phyloP scores from a whole-genome alignment of 2,113 vertebrate genomes.

The Tachuris rubrigastra region DNA sequence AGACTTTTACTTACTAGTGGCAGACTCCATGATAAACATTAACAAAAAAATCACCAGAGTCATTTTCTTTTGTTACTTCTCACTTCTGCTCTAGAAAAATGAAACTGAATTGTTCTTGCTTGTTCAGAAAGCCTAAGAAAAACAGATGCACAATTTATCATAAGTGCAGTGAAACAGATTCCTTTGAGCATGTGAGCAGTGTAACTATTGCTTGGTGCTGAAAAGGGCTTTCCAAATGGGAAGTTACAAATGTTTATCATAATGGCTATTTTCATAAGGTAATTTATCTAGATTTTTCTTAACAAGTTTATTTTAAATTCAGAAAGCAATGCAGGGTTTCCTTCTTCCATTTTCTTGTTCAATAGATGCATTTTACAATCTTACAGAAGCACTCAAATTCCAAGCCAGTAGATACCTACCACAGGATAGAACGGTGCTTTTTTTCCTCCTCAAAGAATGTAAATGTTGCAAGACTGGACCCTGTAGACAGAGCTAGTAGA shows the following conservation, averaged over 20 bases:
- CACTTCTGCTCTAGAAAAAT: background rate
- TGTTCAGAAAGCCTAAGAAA: background rate
- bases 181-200: background rate
- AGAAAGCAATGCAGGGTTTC: background rate
- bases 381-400: background rate
- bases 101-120: background rate
- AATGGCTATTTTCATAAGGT: background rate
- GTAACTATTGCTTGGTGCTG: background rate
- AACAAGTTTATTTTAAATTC: background rate
- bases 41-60: background rate
- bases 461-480: background rate
- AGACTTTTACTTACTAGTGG: constrained; percentile 26
- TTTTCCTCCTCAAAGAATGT: background rate
- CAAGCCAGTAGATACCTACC: background rate
- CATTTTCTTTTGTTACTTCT: constrained; percentile 37
- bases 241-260: background rate
- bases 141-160: background rate
- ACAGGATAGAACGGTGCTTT: background rate
- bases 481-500: background rate
- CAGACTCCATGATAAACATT: background rate
- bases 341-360: background rate
- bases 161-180: background rate
- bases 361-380: background rate
- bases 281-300: background rate
- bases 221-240: background rate